Evolutionary conservation across 2,113 vertebrate genomes (phyloP).

Genomic region (Pelecanoides urinatrix): DNA sequence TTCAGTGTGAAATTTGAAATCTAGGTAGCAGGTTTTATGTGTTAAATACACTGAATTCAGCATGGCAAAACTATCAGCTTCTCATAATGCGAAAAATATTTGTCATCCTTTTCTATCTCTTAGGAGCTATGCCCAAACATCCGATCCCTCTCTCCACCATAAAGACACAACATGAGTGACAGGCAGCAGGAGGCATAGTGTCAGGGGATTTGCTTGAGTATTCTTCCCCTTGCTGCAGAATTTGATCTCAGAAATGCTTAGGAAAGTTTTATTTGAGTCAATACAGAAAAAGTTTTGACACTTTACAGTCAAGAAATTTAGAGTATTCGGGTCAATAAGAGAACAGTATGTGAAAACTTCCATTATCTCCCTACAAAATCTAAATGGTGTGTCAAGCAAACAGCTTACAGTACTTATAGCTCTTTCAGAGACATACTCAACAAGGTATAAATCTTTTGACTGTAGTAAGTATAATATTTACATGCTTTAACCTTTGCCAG

Average conservation of each 20-base stretch:
- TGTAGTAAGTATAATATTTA: constrained; percentile 11
- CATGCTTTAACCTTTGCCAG: neutral
- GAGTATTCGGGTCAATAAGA: neutral
- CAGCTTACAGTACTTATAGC: neutral
- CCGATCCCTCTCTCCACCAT: neutral
- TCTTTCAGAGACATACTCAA: neutral
- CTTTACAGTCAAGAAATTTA: neutral
- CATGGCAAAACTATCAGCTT: neutral
- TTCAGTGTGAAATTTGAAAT: neutral
- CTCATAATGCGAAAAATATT: neutral
- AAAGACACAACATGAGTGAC: neutral
- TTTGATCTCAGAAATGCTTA: neutral
- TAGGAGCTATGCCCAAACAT: neutral
- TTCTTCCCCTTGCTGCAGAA: neutral
- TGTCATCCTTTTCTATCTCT: neutral
- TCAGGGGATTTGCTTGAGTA: neutral
- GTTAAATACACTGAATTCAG: neutral
- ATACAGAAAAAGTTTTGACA: neutral
- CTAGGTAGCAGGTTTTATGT: neutral
- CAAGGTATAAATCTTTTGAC: neutral
- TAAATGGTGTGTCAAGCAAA: neutral
- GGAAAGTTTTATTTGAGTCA: neutral
- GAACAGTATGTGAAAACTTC: neutral
- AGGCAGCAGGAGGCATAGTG: neutral
- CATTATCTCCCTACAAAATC: neutral